Evolutionary conservation across 2,797 vertebrate genomes (phyloP).

Genomic region (Ataeniobius toweri): DNA sequence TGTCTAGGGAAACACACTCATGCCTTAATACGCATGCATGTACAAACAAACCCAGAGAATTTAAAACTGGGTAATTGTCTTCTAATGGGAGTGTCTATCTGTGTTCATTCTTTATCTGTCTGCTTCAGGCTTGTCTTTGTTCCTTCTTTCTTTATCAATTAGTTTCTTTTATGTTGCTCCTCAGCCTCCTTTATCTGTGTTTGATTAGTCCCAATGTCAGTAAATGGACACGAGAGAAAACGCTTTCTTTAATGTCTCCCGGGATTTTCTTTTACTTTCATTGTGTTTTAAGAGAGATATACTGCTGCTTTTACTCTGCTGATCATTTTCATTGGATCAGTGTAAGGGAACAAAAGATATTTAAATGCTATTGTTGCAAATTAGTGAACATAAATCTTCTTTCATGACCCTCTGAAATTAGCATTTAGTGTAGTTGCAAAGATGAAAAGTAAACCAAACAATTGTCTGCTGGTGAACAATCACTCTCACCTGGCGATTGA

Average conservation of each 20-base stretch:
- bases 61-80: slow-evolving; percentile 43
- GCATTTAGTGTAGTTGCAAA: slow-evolving; percentile 7
- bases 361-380: slow-evolving; percentile 36
- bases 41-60: slow-evolving; percentile 17
- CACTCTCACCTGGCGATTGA: background rate
- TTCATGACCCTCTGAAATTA: slow-evolving; percentile 2
- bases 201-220: slow-evolving; percentile 41
- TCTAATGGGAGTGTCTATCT: slow-evolving; percentile 43
- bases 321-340: slow-evolving; percentile 27
- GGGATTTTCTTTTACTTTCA: slow-evolving; percentile 8
- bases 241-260: slow-evolving; percentile 20
- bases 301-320: slow-evolving; percentile 16
- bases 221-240: slow-evolving; percentile 31
- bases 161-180: slow-evolving; percentile 39
- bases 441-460: background rate
- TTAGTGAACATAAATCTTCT: slow-evolving; percentile 22
- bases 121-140: slow-evolving; percentile 32
- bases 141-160: slow-evolving; percentile 35
- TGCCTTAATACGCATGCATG: slow-evolving; percentile 3
- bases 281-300: slow-evolving; percentile 21
- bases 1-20: slow-evolving; percentile 1
- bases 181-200: slow-evolving; percentile 34
- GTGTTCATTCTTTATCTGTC: slow-evolving; percentile 46
- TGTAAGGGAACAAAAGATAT: slow-evolving; percentile 5
- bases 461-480: background rate